A percentile compares a stretch with the other conserved stretches of the same genome.
phyloP scores from a whole-genome alignment of 2,797 vertebrate genomes.

The Anas flavirostris region DNA sequence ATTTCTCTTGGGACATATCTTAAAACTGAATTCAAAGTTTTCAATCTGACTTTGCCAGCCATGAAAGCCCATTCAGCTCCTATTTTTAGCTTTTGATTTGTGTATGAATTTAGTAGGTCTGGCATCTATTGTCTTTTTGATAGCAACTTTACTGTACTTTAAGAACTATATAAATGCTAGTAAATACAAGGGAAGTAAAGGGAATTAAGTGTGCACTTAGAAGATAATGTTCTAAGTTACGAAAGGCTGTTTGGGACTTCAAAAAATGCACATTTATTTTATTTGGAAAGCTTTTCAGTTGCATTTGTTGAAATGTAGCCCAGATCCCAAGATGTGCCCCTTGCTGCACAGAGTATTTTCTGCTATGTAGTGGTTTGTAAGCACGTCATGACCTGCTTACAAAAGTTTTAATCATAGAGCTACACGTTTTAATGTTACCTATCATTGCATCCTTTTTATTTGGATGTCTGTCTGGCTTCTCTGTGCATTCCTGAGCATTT shows the following conservation, averaged over 20 bases:
- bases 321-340: neutral
- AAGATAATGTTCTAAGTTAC: neutral
- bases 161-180: neutral
- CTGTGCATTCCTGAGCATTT: neutral
- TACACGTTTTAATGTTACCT: neutral
- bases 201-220: neutral
- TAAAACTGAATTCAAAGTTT: neutral
- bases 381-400: neutral
- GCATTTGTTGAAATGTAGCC: neutral
- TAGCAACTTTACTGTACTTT: neutral
- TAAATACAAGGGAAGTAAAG: neutral
- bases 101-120: neutral
- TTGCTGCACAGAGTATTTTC: neutral
- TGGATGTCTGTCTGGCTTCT: neutral
- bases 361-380: neutral
- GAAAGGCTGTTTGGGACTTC: neutral
- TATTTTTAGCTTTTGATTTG: neutral
- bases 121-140: neutral
- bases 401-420: neutral
- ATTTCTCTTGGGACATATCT: neutral
- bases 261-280: neutral
- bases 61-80: neutral
- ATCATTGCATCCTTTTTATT: neutral
- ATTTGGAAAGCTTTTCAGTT: neutral
- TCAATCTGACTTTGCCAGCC: neutral